Percentiles rank a stretch among this genome's conserved stretches.
Conservation (phyloP, 2,113 vertebrate species). For the Holacanthus passer region DNA sequence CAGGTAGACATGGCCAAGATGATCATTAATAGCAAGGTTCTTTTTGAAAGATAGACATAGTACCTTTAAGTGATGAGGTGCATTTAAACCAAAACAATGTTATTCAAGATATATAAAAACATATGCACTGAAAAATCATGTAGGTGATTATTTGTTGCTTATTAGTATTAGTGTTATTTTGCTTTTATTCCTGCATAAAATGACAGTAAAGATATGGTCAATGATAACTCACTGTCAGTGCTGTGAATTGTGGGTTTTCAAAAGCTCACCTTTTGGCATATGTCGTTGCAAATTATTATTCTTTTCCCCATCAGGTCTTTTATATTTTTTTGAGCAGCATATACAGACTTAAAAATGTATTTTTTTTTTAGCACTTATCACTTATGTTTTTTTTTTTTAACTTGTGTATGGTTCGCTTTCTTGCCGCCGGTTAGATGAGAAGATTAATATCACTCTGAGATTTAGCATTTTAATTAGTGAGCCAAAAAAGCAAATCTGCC, state of each 20-base stretch:
- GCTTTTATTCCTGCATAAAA: no score
- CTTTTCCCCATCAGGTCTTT: background rate
- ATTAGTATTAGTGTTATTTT: no score
- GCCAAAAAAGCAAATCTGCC: no score
- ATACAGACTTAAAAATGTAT: background rate
- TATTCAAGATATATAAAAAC: no score
- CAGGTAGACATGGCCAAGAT: no score
- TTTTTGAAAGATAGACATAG: no score
- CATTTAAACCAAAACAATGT: no score
- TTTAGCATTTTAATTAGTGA: conserved; percentile 4
- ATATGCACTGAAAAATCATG: no score
- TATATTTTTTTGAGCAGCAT: background rate
- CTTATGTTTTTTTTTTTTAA: background rate
- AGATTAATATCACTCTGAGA: background rate
- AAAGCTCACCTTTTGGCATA: background rate
- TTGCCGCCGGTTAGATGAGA: background rate
- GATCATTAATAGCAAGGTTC: no score
- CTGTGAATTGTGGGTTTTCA: background rate
- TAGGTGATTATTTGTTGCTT: no score
- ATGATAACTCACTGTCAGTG: background rate
- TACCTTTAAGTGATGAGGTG: no score
- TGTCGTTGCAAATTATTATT: background rate
- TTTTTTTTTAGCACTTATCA: background rate
- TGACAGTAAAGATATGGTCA: background rate
- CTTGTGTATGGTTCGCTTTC: background rate